These are phyloP conservation scores for Monodelphis domestica DNA, from an alignment of 2,797 vertebrate genomes.

Conservation along the genomic window DNA sequence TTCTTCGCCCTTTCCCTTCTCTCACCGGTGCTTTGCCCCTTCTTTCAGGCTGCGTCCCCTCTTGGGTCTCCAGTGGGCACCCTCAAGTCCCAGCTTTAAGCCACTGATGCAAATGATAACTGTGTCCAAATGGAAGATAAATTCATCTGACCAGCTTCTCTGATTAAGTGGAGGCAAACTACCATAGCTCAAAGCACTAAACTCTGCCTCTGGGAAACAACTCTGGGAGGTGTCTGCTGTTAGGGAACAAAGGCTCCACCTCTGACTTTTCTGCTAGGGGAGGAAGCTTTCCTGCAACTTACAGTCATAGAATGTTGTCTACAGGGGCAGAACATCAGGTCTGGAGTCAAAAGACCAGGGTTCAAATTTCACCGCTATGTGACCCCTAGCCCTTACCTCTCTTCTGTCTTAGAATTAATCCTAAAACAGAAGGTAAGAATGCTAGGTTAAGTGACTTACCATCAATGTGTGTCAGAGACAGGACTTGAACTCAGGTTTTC, in stretches of 20 bases:
- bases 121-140: conserved; percentile 24
- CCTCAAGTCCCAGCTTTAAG: conserved; percentile 19
- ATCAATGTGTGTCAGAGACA: not conserved
- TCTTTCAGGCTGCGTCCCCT: not conserved
- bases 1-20: not conserved
- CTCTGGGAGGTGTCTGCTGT: not conserved
- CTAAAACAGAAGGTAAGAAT: too few relatives aligned
- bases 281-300: not conserved
- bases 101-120: conserved; percentile 25
- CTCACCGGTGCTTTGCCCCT: conserved; percentile 18
- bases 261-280: not conserved
- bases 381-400: too few relatives aligned
- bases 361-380: too few relatives aligned
- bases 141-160: conserved; percentile 33
- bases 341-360: too few relatives aligned
- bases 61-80: not conserved
- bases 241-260: not conserved
- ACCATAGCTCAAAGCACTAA: conserved; percentile 24
- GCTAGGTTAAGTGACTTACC: not conserved
- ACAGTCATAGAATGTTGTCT: not conserved
- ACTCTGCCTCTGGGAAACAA: conserved; percentile 10
- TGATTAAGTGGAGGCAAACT: conserved; percentile 37
- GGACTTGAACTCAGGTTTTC: not conserved
- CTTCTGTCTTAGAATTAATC: too few relatives aligned
- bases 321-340: too few relatives aligned